Percentiles rank a stretch among this genome's conserved stretches.
phyloP scores from a whole-genome alignment of 1,140 invertebrate genomes.

The Microplitis mediator region DNA sequence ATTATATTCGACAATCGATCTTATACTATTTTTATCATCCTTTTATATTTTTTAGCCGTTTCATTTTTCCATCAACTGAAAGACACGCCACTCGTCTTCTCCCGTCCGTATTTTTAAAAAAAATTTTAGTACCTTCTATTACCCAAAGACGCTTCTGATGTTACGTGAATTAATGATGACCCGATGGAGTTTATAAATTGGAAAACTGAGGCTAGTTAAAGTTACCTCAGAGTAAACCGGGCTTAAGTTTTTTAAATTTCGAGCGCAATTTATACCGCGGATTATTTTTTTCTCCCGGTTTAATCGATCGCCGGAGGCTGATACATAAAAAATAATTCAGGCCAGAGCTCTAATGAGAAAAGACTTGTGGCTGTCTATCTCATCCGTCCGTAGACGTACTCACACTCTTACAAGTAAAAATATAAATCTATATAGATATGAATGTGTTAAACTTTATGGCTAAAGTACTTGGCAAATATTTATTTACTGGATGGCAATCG shows the following conservation, averaged over 20 bases:
- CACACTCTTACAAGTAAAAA: neutral
- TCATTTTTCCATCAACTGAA: too few relatives aligned
- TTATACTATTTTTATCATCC: too few relatives aligned
- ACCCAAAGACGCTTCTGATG: neutral
- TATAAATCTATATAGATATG: too few relatives aligned
- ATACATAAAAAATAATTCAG: neutral
- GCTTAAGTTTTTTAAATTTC: neutral
- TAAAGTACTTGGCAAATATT: slow-evolving; percentile 29
- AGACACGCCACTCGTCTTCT: too few relatives aligned
- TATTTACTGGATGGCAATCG: slow-evolving; percentile 25
- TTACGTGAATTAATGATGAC: slow-evolving; percentile 18
- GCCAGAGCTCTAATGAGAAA: too few relatives aligned
- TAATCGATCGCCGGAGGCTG: slow-evolving; percentile 22
- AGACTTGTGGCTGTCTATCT: too few relatives aligned
- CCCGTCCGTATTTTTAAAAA: neutral
- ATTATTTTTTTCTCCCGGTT: neutral
- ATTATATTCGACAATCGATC: too few relatives aligned
- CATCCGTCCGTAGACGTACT: too few relatives aligned
- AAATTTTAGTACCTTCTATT: neutral
- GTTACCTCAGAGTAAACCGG: neutral
- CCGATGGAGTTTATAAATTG: slow-evolving; percentile 10
- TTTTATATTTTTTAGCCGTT: too few relatives aligned
- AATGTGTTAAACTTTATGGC: neutral
- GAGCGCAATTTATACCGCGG: too few relatives aligned
- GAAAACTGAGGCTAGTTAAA: slow-evolving; percentile 13